phyloP scores from a whole-genome alignment of 2,888 invertebrate species.

The Nysson spinosus region DNA sequence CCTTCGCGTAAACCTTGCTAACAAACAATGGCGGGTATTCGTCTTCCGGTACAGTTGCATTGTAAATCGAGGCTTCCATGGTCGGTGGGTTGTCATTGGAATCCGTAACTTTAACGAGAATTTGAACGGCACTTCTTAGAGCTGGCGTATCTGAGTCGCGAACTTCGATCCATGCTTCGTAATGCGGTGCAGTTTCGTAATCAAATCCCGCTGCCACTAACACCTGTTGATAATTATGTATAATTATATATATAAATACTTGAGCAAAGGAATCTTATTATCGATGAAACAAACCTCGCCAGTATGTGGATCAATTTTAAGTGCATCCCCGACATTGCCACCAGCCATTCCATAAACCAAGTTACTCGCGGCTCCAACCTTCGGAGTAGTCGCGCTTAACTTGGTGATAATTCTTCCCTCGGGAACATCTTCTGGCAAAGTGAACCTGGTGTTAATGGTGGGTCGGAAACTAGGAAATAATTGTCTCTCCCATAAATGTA shows the following conservation, averaged over 20 bases:
- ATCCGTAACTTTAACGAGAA: conserved; percentile 94
- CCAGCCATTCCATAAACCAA: conserved; percentile 92
- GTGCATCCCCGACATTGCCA: conserved; percentile 94
- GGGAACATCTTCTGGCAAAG: conserved; percentile 88
- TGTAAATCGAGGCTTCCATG: conserved; percentile 89
- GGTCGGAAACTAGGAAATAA: conserved; percentile 89
- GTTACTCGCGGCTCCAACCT: conserved; percentile 84
- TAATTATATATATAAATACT: no score
- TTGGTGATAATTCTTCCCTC: conserved; percentile 88
- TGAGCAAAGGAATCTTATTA: not conserved
- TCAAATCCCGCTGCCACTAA: conserved; percentile 90
- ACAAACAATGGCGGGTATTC: conserved; percentile 89
- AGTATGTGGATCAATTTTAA: conserved; percentile 86
- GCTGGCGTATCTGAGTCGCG: conserved; percentile 90
- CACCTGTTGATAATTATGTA: conserved; percentile 77
- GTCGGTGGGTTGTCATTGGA: conserved; percentile 94
- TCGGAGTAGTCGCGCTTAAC: conserved; percentile 88
- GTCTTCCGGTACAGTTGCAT: conserved; percentile 91
- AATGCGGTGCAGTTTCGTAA: conserved; percentile 89
- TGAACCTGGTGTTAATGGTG: conserved; percentile 85
- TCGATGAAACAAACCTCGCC: conserved; percentile 80
- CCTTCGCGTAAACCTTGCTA: conserved; percentile 87
- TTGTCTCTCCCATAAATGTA: conserved; percentile 87
- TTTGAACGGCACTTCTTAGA: conserved; percentile 86
- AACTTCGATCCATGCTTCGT: conserved; percentile 96